phyloP scores from a whole-genome alignment of 1,140 invertebrate species.

The Parasteatoda tepidariorum region DNA sequence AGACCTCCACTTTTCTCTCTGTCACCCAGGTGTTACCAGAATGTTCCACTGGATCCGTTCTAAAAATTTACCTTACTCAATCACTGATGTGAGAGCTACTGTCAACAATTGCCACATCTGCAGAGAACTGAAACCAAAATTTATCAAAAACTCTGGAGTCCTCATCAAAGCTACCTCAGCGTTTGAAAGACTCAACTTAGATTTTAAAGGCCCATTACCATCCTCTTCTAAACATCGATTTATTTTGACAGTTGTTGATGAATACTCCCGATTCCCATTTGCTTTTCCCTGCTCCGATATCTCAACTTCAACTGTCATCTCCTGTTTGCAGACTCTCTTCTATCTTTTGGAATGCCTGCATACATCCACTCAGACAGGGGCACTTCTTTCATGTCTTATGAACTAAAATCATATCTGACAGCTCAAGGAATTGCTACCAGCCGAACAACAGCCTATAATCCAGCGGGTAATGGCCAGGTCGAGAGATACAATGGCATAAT shows the following conservation, averaged over 20 bases:
- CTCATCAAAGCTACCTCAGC: slow-evolving; percentile 64
- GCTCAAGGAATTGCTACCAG: too few species aligned
- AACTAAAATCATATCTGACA: too few species aligned
- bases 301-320: too few species aligned
- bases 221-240: slow-evolving; percentile 64
- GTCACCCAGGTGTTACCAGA: slow-evolving; percentile 63
- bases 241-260: slow-evolving; percentile 64
- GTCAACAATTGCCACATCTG: slow-evolving; percentile 16
- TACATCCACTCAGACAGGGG: too few species aligned
- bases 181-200: slow-evolving; percentile 64
- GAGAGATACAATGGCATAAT: too few species aligned
- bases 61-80: slow-evolving; percentile 62
- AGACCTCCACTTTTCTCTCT: slow-evolving; percentile 59
- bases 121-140: slow-evolving; percentile 61
- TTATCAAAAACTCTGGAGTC: slow-evolving; percentile 22
- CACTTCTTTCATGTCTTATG: too few species aligned
- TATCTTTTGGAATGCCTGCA: too few species aligned
- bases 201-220: slow-evolving; percentile 65
- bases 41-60: slow-evolving; percentile 59
- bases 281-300: too few species aligned
- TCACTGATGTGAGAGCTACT: slow-evolving; percentile 32
- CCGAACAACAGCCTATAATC: too few species aligned
- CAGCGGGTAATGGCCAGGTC: too few species aligned
- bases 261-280: slow-evolving; percentile 67
- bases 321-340: too few species aligned